Evolutionary conservation across 2,113 vertebrate species (phyloP).

Genomic region (Bostrychus sinensis): DNA sequence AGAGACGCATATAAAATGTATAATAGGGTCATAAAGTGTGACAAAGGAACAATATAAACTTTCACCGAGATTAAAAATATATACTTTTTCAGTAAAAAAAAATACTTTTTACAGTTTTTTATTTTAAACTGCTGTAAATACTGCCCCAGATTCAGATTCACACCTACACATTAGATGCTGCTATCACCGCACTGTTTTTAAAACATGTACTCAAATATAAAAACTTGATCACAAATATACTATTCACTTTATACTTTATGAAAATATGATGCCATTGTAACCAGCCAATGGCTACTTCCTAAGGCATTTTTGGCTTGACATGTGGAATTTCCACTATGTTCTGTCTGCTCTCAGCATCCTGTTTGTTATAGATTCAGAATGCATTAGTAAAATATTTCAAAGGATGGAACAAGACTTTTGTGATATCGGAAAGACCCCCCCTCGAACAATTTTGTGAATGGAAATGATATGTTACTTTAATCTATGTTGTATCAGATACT

Average conservation of each 20-base stretch:
- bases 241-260: background rate
- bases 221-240: background rate
- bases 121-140: background rate
- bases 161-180: constrained; percentile 30
- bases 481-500: no score
- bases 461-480: no score
- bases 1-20: no score
- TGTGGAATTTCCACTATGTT: constrained; percentile 28
- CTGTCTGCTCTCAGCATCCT: constrained; percentile 16
- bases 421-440: no score
- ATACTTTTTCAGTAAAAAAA: background rate
- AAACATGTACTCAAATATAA: background rate
- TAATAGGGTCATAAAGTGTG: no score
- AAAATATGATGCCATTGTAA: background rate
- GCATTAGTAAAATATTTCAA: background rate
- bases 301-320: background rate
- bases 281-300: no score
- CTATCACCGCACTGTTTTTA: constrained; percentile 1
- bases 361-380: background rate
- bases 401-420: background rate
- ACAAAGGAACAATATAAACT: background rate
- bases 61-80: no score
- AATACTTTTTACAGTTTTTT: background rate
- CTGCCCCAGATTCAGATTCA: constrained; percentile 22
- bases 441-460: no score